A percentile compares a stretch with the other conserved stretches of the same genome.
These are phyloP conservation scores for Periphyllus acericola DNA, from an alignment of 2,888 invertebrate genomes.

Conservation along the genomic window DNA sequence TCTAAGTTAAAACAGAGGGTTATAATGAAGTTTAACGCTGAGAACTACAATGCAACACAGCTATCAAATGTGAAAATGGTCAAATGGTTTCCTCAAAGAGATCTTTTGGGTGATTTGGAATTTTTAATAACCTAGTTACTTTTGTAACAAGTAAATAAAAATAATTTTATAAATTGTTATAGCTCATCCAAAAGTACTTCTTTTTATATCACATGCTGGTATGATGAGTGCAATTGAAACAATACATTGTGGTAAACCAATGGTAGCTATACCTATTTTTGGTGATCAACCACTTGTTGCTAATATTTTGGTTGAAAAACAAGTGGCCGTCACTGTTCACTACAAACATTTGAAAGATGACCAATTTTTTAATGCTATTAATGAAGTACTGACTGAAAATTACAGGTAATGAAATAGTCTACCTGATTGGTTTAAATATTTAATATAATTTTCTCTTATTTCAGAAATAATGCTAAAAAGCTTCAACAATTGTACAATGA, in stretches of 20 bases:
- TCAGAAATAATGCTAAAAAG: slow-evolving; percentile 31
- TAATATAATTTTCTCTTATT: not conserved
- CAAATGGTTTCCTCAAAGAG: slow-evolving; percentile 56
- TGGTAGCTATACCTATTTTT: slow-evolving; percentile 46
- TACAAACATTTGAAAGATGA: not conserved
- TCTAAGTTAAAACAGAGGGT: slow-evolving; percentile 38
- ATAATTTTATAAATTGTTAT: not conserved
- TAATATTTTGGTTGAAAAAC: slow-evolving; percentile 22
- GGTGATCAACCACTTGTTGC: slow-evolving; percentile 27
- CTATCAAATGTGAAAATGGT: slow-evolving; percentile 39
- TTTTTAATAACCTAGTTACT: not conserved
- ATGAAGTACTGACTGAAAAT: slow-evolving; percentile 14
- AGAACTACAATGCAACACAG: not conserved
- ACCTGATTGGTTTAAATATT: not conserved
- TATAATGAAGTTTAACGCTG: slow-evolving; percentile 29
- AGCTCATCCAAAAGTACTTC: slow-evolving; percentile 48
- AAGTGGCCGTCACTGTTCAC: slow-evolving; percentile 10
- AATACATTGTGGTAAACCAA: slow-evolving; percentile 46
- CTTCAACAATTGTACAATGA: slow-evolving; percentile 48
- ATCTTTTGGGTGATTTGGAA: slow-evolving; percentile 31
- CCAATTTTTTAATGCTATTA: not conserved
- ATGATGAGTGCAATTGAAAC: slow-evolving; percentile 44
- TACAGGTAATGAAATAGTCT: slow-evolving; percentile 10
- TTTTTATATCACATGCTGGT: slow-evolving; percentile 49
- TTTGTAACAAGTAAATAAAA: not conserved